Conservation (phyloP, 2,888 invertebrate genomes). For the Luperina nickerlii region DNA sequence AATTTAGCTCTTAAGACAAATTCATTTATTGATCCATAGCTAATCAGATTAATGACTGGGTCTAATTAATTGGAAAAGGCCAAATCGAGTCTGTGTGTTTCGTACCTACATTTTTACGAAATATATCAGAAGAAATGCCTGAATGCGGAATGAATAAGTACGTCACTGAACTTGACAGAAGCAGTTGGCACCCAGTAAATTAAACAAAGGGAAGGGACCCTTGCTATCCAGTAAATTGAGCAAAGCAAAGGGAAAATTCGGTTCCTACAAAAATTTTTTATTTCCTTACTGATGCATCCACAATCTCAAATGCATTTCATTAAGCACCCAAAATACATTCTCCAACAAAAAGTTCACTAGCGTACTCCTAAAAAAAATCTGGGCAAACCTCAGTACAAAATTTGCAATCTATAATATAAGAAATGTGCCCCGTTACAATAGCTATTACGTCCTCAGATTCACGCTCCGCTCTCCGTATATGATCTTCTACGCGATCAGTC, state of each 20-base stretch:
- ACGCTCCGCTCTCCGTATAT: slow-evolving; percentile 72
- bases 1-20: slow-evolving; percentile 18
- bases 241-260: background rate
- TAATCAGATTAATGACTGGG: slow-evolving; percentile 15
- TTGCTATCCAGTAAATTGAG: background rate
- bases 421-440: slow-evolving; percentile 4
- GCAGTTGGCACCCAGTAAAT: background rate
- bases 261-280: background rate
- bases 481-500: slow-evolving; percentile 69
- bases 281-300: background rate
- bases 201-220: background rate
- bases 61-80: slow-evolving; percentile 6
- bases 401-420: slow-evolving; percentile 10
- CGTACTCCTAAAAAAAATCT: background rate
- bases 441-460: slow-evolving; percentile 68
- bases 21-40: slow-evolving; percentile 2
- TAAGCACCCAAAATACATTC: background rate
- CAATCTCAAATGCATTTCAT: background rate
- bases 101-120: background rate
- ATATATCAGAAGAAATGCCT: background rate
- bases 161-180: background rate
- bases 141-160: background rate
- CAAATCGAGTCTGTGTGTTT: background rate
- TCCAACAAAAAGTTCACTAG: background rate
- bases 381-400: background rate